Percentiles rank a stretch among this genome's conserved stretches.
These are phyloP conservation scores for Barbus barbus DNA, from an alignment of 2,113 vertebrate species.

Conservation along the genomic window DNA sequence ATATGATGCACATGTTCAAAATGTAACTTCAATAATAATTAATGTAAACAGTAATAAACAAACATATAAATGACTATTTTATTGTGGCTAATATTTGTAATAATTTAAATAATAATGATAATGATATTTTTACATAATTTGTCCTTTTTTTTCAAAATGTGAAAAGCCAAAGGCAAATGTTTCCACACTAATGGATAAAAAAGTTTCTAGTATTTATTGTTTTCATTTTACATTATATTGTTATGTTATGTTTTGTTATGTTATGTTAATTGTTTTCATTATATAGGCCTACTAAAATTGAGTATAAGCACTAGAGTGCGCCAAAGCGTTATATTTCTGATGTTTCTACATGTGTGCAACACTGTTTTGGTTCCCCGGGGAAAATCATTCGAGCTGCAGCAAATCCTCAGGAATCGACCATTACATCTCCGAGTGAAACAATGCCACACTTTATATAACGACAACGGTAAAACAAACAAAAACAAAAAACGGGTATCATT, in stretches of 20 bases:
- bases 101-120: not conserved
- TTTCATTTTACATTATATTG: too few relatives aligned
- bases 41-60: not conserved
- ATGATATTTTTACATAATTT: too few relatives aligned
- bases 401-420: slow-evolving; percentile 75
- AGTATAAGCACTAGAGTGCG: slow-evolving; percentile 38
- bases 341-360: slow-evolving; percentile 58
- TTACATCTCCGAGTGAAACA: slow-evolving; percentile 76
- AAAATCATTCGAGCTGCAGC: slow-evolving; percentile 67
- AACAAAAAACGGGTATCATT: slow-evolving; percentile 64
- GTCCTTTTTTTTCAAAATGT: too few relatives aligned
- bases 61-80: not conserved
- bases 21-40: not conserved
- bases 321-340: slow-evolving; percentile 27
- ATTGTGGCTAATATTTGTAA: not conserved
- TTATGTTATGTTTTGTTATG: too few relatives aligned
- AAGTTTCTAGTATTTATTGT: too few relatives aligned
- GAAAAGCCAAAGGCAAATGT: too few relatives aligned
- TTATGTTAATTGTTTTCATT: not conserved
- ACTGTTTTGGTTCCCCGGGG: slow-evolving; percentile 63
- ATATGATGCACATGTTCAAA: not conserved
- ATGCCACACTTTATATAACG: slow-evolving; percentile 77
- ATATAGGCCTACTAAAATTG: too few relatives aligned
- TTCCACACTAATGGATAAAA: not conserved
- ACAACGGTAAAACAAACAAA: slow-evolving; percentile 76